A percentile compares a stretch with the other conserved stretches of the same genome.
Conservation (phyloP, 2,113 vertebrate species). For the Thalassarche chlororhynchos region DNA sequence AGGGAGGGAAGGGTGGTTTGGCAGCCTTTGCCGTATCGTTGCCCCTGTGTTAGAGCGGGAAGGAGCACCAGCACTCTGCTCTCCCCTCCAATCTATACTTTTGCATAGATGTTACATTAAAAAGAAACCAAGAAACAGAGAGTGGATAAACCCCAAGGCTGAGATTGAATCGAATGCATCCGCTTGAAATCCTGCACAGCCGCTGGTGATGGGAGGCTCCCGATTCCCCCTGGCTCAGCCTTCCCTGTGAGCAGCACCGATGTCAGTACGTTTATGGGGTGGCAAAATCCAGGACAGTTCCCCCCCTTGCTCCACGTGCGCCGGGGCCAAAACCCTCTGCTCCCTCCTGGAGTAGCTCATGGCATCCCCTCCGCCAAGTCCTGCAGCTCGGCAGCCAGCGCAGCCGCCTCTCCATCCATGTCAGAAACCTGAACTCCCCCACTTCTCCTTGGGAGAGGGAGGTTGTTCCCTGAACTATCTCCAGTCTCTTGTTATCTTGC, state of each 20-base stretch:
- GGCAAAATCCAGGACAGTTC: neutral
- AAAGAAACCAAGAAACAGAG: neutral
- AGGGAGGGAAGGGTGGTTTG: slow-evolving; percentile 21
- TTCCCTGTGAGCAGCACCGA: neutral
- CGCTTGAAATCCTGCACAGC: neutral
- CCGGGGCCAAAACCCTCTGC: neutral
- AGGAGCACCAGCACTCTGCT: neutral
- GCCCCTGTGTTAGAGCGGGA: neutral
- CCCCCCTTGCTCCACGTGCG: neutral
- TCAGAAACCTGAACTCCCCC: neutral
- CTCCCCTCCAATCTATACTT: neutral
- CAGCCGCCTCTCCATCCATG: neutral
- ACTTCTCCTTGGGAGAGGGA: slow-evolving; percentile 7
- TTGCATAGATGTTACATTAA: neutral
- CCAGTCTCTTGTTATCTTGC: slow-evolving; percentile 45
- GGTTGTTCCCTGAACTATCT: slow-evolving; percentile 27
- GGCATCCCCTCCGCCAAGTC: neutral
- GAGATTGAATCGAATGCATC: neutral
- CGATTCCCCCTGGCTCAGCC: neutral
- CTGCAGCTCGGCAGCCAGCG: neutral
- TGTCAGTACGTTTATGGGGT: neutral
- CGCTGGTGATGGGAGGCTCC: neutral
- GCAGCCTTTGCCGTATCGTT: neutral
- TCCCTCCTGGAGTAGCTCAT: neutral
- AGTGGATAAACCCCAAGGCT: neutral